Evolutionary conservation across 2,797 vertebrate genomes (phyloP).

Genomic region (Enteromius radiatus): DNA sequence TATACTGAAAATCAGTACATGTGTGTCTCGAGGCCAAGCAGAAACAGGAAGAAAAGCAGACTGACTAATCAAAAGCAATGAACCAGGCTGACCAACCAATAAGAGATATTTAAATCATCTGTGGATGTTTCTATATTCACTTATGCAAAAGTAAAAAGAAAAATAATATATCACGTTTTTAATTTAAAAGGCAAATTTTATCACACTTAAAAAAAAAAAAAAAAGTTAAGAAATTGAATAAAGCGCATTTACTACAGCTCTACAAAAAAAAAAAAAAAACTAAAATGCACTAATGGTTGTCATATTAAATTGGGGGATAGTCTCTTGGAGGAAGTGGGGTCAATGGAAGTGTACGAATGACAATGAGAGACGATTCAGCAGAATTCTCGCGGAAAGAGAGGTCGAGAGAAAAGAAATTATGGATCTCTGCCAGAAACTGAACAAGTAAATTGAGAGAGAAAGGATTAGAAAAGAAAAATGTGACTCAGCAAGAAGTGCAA

Average conservation of each 20-base stretch:
- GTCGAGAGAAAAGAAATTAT: slow-evolving; percentile 18
- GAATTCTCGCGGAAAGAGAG: slow-evolving; percentile 30
- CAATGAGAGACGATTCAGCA: slow-evolving; percentile 48
- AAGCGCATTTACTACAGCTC: neutral
- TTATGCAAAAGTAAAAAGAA: neutral
- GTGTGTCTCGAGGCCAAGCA: slow-evolving; percentile 54
- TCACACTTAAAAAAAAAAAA: neutral
- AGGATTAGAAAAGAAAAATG: neutral
- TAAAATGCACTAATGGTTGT: neutral
- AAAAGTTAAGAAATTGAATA: neutral
- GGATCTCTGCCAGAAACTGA: slow-evolving; percentile 34
- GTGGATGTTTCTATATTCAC: neutral
- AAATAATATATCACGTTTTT: no score
- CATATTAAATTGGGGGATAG: neutral
- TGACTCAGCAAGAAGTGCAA: slow-evolving; percentile 17
- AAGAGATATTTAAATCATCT: slow-evolving; percentile 16
- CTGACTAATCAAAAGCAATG: slow-evolving; percentile 46
- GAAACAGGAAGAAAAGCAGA: slow-evolving; percentile 55
- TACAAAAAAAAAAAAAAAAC: neutral
- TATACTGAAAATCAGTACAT: slow-evolving; percentile 54
- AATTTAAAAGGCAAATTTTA: neutral
- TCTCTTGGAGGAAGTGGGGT: slow-evolving; percentile 4
- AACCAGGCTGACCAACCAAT: slow-evolving; percentile 32
- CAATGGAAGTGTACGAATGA: slow-evolving; percentile 23
- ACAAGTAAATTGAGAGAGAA: neutral